phyloP scores from a whole-genome alignment of 2,888 invertebrate genomes.

The Octonoba sinensis region DNA sequence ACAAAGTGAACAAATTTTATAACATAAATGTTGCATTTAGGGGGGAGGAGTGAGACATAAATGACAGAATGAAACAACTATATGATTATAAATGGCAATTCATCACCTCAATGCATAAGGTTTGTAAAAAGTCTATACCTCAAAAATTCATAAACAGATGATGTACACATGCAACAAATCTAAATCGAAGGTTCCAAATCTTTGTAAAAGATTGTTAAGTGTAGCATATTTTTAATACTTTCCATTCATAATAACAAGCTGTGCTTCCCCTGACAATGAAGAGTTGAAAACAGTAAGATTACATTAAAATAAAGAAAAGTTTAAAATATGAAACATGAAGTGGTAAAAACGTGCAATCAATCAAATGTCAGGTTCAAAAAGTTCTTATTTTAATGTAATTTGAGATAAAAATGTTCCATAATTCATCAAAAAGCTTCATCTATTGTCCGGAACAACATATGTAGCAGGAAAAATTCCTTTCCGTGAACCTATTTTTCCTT shows the following conservation, averaged over 20 bases:
- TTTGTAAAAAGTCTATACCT: neutral
- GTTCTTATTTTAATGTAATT: neutral
- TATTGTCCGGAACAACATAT: constrained; percentile 93
- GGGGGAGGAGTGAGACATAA: too few species aligned
- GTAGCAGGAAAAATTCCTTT: constrained; percentile 98
- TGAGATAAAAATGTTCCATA: neutral
- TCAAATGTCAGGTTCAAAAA: neutral
- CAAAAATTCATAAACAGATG: neutral
- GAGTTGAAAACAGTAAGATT: neutral
- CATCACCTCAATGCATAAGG: neutral
- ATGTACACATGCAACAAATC: neutral
- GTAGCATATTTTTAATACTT: neutral
- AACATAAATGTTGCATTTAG: too few species aligned
- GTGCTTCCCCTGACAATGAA: neutral
- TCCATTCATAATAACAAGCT: neutral
- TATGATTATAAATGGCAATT: too few species aligned
- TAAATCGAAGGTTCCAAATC: neutral
- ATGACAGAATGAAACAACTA: too few species aligned
- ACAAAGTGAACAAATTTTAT: too few species aligned
- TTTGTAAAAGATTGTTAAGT: neutral
- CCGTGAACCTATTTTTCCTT: constrained; percentile 93
- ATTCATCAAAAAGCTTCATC: constrained; percentile 59
- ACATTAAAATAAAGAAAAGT: neutral
- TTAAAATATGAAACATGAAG: neutral
- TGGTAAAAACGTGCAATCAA: neutral